Conservation (phyloP, 2,797 vertebrate species). For the Myotis pilosus region DNA sequence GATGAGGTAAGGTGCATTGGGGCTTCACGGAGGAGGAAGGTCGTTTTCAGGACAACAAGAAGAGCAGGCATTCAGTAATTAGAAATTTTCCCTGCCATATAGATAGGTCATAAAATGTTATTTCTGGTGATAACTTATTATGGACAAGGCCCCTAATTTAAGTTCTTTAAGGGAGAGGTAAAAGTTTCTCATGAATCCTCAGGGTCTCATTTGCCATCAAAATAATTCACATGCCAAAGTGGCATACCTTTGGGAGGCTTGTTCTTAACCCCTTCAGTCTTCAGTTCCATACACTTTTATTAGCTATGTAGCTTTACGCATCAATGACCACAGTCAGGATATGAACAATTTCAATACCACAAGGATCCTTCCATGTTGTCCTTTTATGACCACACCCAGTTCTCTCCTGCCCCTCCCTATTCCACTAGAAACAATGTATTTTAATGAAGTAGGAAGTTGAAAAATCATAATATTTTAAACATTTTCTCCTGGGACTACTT, state of each 20-base stretch:
- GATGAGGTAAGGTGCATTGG: not conserved
- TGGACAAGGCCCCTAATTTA: not conserved
- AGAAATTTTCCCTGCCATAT: not conserved
- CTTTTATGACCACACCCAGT: not conserved
- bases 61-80: not conserved
- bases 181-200: not conserved
- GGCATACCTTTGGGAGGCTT: not conserved
- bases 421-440: not conserved
- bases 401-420: not conserved
- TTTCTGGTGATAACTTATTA: not conserved
- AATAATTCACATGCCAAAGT: not conserved
- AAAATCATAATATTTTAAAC: not conserved
- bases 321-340: not conserved
- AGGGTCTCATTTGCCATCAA: not conserved
- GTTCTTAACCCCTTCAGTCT: not conserved
- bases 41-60: not conserved
- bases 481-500: not conserved
- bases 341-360: not conserved
- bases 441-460: not conserved
- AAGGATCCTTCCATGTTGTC: not conserved
- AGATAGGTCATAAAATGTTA: not conserved
- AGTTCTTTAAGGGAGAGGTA: not conserved
- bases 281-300: not conserved
- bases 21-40: not conserved
- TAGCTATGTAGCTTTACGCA: not conserved